Conservation (phyloP, 2,888 invertebrate genomes). For the Hemithea aestivaria region DNA sequence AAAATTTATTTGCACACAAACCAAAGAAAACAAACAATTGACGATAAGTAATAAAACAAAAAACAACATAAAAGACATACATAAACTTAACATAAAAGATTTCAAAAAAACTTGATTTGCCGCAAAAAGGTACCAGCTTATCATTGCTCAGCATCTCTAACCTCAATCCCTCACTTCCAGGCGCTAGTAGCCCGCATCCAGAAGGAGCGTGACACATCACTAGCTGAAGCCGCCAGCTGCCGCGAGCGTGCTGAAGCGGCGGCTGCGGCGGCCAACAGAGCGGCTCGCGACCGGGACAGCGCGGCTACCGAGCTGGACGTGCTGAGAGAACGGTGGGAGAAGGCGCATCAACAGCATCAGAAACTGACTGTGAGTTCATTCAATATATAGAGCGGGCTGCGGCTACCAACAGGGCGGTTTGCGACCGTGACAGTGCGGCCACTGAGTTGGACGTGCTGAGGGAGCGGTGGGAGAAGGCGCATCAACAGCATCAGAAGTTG, state of each 20-base stretch:
- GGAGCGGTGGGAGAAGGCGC: slow-evolving; percentile 93
- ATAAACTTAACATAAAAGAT: too few species aligned
- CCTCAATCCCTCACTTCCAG: slow-evolving; percentile 73
- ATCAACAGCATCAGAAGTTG: slow-evolving; percentile 89
- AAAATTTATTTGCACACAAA: too few species aligned
- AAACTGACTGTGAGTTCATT: slow-evolving; percentile 87
- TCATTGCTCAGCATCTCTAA: too few species aligned
- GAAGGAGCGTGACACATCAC: slow-evolving; percentile 91
- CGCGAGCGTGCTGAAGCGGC: slow-evolving; percentile 91
- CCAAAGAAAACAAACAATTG: too few species aligned
- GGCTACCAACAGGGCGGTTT: slow-evolving; percentile 88
- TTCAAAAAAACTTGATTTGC: too few species aligned
- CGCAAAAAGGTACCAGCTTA: too few species aligned
- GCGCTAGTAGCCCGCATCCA: slow-evolving; percentile 87
- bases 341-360: slow-evolving; percentile 89
- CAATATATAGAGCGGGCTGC: slow-evolving; percentile 81
- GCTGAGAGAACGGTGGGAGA: slow-evolving; percentile 92
- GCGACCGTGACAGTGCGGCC: slow-evolving; percentile 89
- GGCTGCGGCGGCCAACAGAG: slow-evolving; percentile 88
- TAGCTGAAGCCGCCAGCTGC: slow-evolving; percentile 88
- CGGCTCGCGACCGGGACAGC: slow-evolving; percentile 91
- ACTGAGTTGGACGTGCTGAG: slow-evolving; percentile 92
- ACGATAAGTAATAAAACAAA: too few species aligned
- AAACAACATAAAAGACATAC: too few species aligned
- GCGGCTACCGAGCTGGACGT: slow-evolving; percentile 92